Percentiles rank a stretch among this genome's conserved stretches.
Evolutionary conservation across 2,888 invertebrate species (phyloP).

Genomic region (Boloria selene): DNA sequence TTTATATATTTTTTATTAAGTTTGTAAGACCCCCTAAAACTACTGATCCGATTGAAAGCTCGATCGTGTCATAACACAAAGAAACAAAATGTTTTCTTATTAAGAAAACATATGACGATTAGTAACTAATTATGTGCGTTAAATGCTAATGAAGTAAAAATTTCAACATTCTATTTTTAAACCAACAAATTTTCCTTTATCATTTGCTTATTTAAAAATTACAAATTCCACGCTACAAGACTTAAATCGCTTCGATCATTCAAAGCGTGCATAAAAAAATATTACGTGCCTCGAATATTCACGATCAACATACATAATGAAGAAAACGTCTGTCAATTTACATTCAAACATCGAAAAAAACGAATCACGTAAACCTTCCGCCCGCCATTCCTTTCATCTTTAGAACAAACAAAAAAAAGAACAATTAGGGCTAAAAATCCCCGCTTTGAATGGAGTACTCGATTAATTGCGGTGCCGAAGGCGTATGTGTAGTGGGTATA

Average conservation of each 20-base stretch:
- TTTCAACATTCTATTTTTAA: neutral
- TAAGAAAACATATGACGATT: too few species aligned
- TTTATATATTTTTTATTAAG: too few species aligned
- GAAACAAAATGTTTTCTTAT: too few species aligned
- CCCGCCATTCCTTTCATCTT: conserved; percentile 50
- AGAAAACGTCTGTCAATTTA: conserved; percentile 56
- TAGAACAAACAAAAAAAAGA: conserved; percentile 41
- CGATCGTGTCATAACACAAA: too few species aligned
- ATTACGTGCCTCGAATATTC: conserved; percentile 40
- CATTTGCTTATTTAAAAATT: conserved; percentile 10
- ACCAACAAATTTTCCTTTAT: conserved; percentile 7
- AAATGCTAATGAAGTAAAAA: neutral
- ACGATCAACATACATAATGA: conserved; percentile 53
- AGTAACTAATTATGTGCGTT: too few species aligned
- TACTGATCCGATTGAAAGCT: too few species aligned
- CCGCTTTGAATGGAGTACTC: conserved; percentile 52
- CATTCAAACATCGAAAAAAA: conserved; percentile 59
- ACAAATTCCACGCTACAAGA: conserved; percentile 11
- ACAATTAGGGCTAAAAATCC: conserved; percentile 48
- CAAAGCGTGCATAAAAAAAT: conserved; percentile 36
- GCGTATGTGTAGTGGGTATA: conserved; percentile 55
- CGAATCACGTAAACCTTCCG: conserved; percentile 36
- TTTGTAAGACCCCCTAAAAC: too few species aligned
- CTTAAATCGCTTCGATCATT: conserved; percentile 31
- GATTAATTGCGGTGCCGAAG: conserved; percentile 70